Evolutionary conservation across 2,797 vertebrate genomes (phyloP).

Genomic region (Oophaga sylvatica): DNA sequence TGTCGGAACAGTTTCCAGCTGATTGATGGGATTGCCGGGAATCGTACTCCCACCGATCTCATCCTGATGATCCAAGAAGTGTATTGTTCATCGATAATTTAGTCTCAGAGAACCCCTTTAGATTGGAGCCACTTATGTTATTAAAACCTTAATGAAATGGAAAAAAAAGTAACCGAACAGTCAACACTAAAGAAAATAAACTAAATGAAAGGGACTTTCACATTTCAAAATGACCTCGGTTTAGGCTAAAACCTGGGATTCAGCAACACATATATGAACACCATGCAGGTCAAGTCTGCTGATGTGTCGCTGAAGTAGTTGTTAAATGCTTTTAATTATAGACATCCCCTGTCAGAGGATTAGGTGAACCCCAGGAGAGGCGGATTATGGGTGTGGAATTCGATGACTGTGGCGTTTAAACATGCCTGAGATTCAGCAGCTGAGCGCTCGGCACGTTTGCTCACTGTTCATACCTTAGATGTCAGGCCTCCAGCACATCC

Average conservation of each 20-base stretch:
- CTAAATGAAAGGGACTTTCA: neutral
- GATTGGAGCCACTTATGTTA: no score
- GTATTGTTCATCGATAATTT: no score
- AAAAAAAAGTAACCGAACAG: neutral
- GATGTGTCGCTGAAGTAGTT: neutral
- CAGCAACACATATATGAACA: neutral
- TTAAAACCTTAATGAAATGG: neutral
- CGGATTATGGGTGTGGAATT: conserved; percentile 28
- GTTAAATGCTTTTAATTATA: conserved; percentile 25
- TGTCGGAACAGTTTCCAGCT: no score
- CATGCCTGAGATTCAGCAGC: conserved; percentile 23
- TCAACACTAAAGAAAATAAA: neutral
- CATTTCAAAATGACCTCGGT: neutral
- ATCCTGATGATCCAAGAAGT: no score
- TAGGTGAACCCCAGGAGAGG: conserved; percentile 31
- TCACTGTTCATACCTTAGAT: neutral
- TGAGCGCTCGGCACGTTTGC: neutral
- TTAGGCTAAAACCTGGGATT: neutral
- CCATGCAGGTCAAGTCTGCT: neutral
- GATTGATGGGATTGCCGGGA: no score
- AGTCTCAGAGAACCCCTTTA: no score
- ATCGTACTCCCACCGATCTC: no score
- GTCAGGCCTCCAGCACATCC: neutral
- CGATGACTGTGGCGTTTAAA: conserved; percentile 6
- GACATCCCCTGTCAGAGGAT: conserved; percentile 23